Evolutionary conservation across 2,113 vertebrate species (phyloP).

Genomic region (Thermophis baileyi): DNA sequence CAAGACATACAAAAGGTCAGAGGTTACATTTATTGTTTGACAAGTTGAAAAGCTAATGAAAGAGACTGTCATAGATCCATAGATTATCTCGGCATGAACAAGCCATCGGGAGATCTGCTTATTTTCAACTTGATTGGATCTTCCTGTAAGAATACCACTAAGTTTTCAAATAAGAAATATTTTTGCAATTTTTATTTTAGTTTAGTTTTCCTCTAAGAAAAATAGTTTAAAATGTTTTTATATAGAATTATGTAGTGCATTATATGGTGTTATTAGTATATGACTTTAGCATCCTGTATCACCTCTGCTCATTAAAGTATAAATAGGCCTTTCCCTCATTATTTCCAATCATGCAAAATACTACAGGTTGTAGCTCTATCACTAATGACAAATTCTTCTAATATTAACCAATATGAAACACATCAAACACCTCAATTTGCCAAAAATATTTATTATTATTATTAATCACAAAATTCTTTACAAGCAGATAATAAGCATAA

Average conservation of each 20-base stretch:
- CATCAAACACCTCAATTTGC: constrained; percentile 57
- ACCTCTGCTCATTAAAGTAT: constrained; percentile 65
- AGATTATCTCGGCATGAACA: constrained; percentile 58
- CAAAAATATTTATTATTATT: constrained; percentile 65
- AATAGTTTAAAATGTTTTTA: constrained; percentile 23
- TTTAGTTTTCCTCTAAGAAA: constrained; percentile 11
- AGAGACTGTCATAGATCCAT: constrained; percentile 55
- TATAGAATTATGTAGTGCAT: constrained; percentile 37
- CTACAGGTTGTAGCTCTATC: constrained; percentile 65
- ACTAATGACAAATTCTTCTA: constrained; percentile 53
- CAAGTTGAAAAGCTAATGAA: constrained; percentile 59
- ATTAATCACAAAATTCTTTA: constrained; percentile 69
- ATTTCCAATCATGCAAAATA: constrained; percentile 56
- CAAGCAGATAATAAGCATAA: constrained; percentile 70
- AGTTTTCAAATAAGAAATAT: not conserved
- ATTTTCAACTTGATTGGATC: constrained; percentile 49
- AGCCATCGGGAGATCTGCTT: constrained; percentile 57
- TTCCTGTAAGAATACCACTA: constrained; percentile 40
- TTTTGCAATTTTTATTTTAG: not conserved
- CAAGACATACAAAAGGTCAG: constrained; percentile 50
- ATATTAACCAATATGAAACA: constrained; percentile 64
- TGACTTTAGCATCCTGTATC: constrained; percentile 61
- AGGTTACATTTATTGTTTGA: constrained; percentile 65
- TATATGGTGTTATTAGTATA: constrained; percentile 44
- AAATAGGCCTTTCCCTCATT: constrained; percentile 62